phyloP scores from a whole-genome alignment of 2,888 invertebrate genomes.

The Rhopalosiphum nymphaeae region DNA sequence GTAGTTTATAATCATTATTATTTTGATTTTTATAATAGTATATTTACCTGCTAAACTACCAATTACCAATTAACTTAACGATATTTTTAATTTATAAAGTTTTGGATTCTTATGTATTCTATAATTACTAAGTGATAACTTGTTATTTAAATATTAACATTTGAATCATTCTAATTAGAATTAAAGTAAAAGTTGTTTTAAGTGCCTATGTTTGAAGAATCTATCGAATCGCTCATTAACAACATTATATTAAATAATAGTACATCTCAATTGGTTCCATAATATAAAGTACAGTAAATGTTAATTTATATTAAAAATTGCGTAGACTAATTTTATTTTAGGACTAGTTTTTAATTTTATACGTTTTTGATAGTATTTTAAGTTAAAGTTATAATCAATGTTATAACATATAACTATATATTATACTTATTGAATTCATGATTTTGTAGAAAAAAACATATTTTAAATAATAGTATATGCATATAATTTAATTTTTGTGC shows the following conservation, averaged over 20 bases:
- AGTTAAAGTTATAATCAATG: neutral
- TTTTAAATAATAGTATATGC: neutral
- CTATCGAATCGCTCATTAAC: neutral
- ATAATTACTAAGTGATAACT: neutral
- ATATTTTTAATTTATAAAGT: neutral
- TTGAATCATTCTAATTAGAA: too few species aligned
- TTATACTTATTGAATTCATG: neutral
- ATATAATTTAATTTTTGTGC: neutral
- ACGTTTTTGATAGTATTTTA: neutral
- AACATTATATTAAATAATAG: neutral
- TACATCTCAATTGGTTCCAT: neutral
- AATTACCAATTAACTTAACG: neutral
- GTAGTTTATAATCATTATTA: too few species aligned
- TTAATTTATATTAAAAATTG: neutral
- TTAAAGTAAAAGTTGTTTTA: neutral
- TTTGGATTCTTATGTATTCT: neutral
- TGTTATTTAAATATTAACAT: neutral
- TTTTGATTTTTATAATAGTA: neutral
- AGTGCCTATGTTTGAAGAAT: neutral
- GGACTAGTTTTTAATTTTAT: neutral
- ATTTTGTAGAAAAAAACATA: neutral
- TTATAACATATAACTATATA: neutral
- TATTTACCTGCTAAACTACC: too few species aligned
- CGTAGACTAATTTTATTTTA: neutral
- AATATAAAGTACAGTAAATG: neutral